Base-by-base conservation (phyloP, 2,888 invertebrate genomes). In the Agrotis clavis region DNA sequence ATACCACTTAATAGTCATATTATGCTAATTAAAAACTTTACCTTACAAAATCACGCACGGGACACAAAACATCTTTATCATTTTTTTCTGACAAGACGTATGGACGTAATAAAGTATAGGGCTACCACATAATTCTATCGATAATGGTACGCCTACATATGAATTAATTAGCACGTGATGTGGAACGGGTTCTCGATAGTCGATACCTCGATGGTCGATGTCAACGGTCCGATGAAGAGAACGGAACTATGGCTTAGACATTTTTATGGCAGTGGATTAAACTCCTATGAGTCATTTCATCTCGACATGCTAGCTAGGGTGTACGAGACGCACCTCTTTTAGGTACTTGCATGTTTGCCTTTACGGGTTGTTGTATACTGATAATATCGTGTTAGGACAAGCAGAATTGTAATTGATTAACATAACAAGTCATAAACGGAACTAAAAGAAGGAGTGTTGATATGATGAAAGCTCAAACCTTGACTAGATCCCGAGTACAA, bases 121-220 rank as follows among this genome's bases (percentile, higher is more conserved):
- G 93, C 94, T 94, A 94, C 94, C 93, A 94, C 93, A 94, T 93
- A 91, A 94, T 94, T 93, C 91, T 93, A 91, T 94, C 94, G 93
- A 94, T 94, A 94, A 94, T 94, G 91, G 92, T 90, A 93, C 95
- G 94, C 95, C 95, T 92, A 95, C 95, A 90, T 92, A 90, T 86
- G 94, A 94, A 95, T 95, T 95, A 95, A 96, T 96, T 96, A 96
- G 94, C 95, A 95, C 93, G 88, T 92, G 91, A 92, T 90, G 92
- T 89, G 91, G 90, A 93, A 94, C 94, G 88, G 90, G 95, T 95
- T 95, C 90, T 93, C 89, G 90, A 92, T 90, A 88, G 86, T 88
- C 90, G 91, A 93, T 92, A 25, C 35, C 35, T 35, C 57, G 35
- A 57, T 57, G 18, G 86, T 86, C 88, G 91, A 93, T 92, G 93